Conservation (phyloP, 2,888 invertebrate genomes). For the Volucella zonaria region DNA sequence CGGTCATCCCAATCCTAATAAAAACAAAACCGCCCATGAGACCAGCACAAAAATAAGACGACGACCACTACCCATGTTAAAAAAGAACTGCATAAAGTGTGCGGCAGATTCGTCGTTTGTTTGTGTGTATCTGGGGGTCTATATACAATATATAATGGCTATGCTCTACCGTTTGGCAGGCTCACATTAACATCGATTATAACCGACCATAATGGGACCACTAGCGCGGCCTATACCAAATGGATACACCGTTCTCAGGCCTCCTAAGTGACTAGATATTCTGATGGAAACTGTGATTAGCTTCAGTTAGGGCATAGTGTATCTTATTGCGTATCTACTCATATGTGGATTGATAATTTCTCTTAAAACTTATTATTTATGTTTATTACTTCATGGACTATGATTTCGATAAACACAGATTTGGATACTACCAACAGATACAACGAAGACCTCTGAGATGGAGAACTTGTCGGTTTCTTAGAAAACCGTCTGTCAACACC, state of each 20-base stretch:
- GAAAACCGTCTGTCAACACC: slow-evolving; percentile 60
- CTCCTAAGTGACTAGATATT: slow-evolving; percentile 31
- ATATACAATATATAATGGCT: slow-evolving; percentile 50
- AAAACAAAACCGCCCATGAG: slow-evolving; percentile 1
- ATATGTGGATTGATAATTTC: slow-evolving; percentile 29
- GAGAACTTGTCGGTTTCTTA: slow-evolving; percentile 11
- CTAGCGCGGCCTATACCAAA: slow-evolving; percentile 1
- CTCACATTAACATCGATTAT: slow-evolving; percentile 72
- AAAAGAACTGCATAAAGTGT: slow-evolving; percentile 32
- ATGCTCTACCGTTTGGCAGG: slow-evolving; percentile 65
- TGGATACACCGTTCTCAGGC: neutral
- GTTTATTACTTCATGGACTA: slow-evolving; percentile 42
- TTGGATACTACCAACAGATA: neutral
- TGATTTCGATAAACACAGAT: slow-evolving; percentile 13
- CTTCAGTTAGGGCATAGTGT: slow-evolving; percentile 40
- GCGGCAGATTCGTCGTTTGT: neutral
- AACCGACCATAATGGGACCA: slow-evolving; percentile 68
- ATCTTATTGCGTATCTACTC: slow-evolving; percentile 1
- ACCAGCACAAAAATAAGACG: slow-evolving; percentile 24
- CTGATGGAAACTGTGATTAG: slow-evolving; percentile 37
- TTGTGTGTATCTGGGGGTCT: slow-evolving; percentile 49
- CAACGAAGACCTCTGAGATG: neutral
- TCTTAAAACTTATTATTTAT: slow-evolving; percentile 3
- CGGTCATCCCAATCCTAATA: slow-evolving; percentile 69
- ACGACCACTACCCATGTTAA: slow-evolving; percentile 44